Conservation (phyloP, 2,797 vertebrate species). For the Staurois parvus region DNA sequence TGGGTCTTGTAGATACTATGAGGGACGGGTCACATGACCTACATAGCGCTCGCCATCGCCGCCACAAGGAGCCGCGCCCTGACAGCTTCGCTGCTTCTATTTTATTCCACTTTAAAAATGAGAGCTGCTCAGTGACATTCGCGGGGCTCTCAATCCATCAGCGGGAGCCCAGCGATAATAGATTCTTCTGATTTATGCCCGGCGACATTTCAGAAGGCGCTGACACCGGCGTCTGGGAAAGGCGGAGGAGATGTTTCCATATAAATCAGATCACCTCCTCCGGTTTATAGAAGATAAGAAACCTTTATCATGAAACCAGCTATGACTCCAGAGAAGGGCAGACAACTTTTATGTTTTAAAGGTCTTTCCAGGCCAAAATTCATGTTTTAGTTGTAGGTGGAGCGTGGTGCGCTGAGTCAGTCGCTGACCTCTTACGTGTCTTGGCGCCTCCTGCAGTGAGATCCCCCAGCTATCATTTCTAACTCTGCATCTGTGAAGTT, state of each 20-base stretch:
- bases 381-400: too few species aligned
- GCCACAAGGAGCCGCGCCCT: background rate
- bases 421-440: too few species aligned
- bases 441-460: too few species aligned
- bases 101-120: background rate
- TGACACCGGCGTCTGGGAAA: background rate
- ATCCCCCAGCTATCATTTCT: too few species aligned
- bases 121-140: background rate
- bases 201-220: background rate
- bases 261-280: conserved; percentile 7
- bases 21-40: too few species aligned
- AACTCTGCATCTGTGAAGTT: too few species aligned
- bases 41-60: background rate
- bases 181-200: conserved; percentile 1
- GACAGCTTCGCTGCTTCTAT: background rate
- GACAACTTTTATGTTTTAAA: background rate
- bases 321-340: background rate
- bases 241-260: background rate
- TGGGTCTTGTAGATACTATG: too few species aligned
- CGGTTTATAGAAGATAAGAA: background rate
- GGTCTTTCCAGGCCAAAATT: too few species aligned
- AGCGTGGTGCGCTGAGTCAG: too few species aligned
- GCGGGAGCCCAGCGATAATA: background rate
- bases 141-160: background rate
- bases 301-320: too few species aligned